These are phyloP conservation scores for Carassius carassius DNA, from an alignment of 2,113 vertebrate genomes.

Conservation along the genomic window DNA sequence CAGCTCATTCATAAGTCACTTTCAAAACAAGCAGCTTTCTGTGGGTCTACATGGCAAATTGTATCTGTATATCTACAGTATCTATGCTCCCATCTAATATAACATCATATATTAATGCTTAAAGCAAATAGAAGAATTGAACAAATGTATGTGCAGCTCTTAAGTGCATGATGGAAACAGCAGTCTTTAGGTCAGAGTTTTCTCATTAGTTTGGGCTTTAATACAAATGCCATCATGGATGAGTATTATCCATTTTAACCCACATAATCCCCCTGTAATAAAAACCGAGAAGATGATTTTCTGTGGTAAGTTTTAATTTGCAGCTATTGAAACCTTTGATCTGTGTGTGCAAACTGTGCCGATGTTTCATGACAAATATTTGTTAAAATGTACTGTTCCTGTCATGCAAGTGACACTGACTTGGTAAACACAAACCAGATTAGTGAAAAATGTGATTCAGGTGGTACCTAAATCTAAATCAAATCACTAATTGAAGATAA, in stretches of 20 bases:
- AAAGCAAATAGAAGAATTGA: neutral
- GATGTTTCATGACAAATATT: neutral
- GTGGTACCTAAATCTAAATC: neutral
- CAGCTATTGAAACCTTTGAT: conserved; percentile 36
- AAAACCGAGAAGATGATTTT: conserved; percentile 41
- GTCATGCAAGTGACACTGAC: neutral
- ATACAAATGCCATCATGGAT: conserved; percentile 48
- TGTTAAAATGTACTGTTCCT: neutral
- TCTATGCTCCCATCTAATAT: neutral
- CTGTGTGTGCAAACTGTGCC: neutral
- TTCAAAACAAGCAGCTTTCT: neutral
- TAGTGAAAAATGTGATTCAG: neutral
- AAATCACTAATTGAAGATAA: neutral
- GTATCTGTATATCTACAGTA: neutral
- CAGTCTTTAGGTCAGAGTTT: conserved; percentile 28
- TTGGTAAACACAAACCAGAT: neutral
- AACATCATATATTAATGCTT: neutral
- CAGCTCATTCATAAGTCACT: no score
- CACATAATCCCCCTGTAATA: conserved; percentile 47
- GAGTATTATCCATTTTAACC: conserved; percentile 37
- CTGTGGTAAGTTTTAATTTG: conserved; percentile 45
- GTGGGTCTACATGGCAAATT: neutral
- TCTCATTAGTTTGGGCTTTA: conserved; percentile 44
- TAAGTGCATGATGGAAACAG: conserved; percentile 6
- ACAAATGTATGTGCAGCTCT: neutral